Base-by-base conservation (phyloP, 2,888 invertebrate species). In the Scotopteryx bipunctaria region DNA sequence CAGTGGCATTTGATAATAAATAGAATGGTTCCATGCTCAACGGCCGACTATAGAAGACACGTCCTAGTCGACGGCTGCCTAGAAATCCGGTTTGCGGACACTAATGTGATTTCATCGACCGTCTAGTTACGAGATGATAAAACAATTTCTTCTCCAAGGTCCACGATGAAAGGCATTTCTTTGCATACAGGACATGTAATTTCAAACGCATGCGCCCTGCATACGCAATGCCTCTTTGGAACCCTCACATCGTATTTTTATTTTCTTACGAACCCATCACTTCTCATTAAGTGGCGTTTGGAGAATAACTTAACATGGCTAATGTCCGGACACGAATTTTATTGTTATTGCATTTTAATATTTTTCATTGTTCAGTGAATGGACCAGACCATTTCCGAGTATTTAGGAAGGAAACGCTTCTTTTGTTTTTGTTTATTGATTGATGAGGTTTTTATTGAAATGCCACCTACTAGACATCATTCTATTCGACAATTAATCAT, bases 321-420 rank as follows among this genome's bases (percentile, higher is more conserved):
- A 89, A 89, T 88, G 88, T 88, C 86, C 86, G 88, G 87, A 86
- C 88, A 89, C 80, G 83, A 86, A 83, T 88, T 89, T 88, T 89
- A 89, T 90, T 88, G 87, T 88, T 90, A 90, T 88, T 83, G 86
- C 89, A 86, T 90, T 89, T 87, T 88, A 90, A 90, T 88, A 85
- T 81, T 76, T 27, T 78, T 86, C 86, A 86, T 87, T 89, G 88
- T 87, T 63, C 60, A 67, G 60, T 84, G 81, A 79, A 84, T 79
- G 77, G 76, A 54, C 60, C 66, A 70, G 71, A 27, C 59, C 62
- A 61, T 73, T 87, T 88, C 87, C 77, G 68, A 81, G 76, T 78
- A 79, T 65, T 61, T 75, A 83, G 88, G 87, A 88, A 88, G 88
- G 86, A 88, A 87, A 78, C 71, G 59, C 60, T 56, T 57, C 69